Conservation (phyloP, 2,113 vertebrate genomes). For the chimpanzee (Pan troglodytes) region NHGRI_mPanTro3-v2.1_pri NC_072412.2:110844501-110845000, state of each 20-base stretch:
- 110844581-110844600: neutral
- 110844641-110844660: neutral
- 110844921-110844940: slow-evolving; percentile 36
- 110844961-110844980: slow-evolving; percentile 54
- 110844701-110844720: neutral
- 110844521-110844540: neutral
- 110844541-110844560: neutral
- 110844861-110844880: neutral
- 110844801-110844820: neutral
- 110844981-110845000: slow-evolving; percentile 12
- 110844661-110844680: neutral
- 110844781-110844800: neutral
- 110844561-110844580: neutral
- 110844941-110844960: slow-evolving; percentile 60
- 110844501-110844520: neutral
- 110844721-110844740: neutral
- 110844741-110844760: neutral
- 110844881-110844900: slow-evolving; percentile 14
- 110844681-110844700: neutral
- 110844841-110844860: neutral
- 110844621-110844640: neutral
- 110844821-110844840: neutral
- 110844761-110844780: neutral
- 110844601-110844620: neutral
- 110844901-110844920: neutral